A percentile compares a stretch with the other conserved stretches of the same genome.
Conservation (phyloP, 1,140 invertebrate species). For the Lutraria rhynchaena region DNA sequence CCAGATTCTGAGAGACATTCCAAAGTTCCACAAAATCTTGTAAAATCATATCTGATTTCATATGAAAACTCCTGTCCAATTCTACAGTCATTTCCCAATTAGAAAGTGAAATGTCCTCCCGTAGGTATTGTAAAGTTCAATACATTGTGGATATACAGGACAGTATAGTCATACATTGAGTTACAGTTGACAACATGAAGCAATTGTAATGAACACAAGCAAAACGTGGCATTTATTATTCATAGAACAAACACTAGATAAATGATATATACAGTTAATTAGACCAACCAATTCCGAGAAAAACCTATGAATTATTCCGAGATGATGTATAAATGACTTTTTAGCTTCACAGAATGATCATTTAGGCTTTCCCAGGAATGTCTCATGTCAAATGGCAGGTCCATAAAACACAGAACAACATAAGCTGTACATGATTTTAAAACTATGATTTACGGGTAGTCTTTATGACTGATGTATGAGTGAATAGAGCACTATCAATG, state of each 20-base stretch:
- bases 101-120: neutral
- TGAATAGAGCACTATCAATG: no score
- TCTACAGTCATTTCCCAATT: no score
- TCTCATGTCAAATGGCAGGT: neutral
- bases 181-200: constrained; percentile 30
- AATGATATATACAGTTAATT: neutral
- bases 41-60: no score
- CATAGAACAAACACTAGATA: constrained; percentile 16
- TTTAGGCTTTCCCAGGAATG: neutral
- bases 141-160: neutral
- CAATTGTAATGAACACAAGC: constrained; percentile 15
- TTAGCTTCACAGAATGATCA: neutral
- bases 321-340: neutral
- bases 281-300: neutral
- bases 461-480: no score
- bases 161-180: neutral
- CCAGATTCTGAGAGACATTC: no score
- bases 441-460: no score
- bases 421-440: no score
- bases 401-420: neutral
- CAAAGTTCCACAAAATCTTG: no score
- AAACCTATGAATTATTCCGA: neutral
- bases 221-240: constrained; percentile 34
- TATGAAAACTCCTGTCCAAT: no score
- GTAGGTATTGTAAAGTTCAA: constrained; percentile 28